Evolutionary conservation across 2,797 vertebrate genomes (phyloP).

Genomic region (Neopelma chrysocephalum): DNA sequence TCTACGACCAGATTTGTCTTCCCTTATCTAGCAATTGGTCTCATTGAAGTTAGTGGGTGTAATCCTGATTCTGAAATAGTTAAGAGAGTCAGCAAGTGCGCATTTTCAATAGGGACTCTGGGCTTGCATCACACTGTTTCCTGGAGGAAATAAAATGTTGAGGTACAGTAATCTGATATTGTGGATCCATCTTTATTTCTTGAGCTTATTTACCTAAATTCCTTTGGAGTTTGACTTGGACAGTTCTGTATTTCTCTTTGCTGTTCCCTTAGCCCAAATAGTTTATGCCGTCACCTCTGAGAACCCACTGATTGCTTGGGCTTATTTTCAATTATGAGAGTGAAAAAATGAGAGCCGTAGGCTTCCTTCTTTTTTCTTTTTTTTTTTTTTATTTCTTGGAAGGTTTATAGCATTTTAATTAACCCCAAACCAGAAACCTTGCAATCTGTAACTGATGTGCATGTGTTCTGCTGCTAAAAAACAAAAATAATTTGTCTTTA

Average conservation of each 20-base stretch:
- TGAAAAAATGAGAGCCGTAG: neutral
- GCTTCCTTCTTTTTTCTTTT: neutral
- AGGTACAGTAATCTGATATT: neutral
- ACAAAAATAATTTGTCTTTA: neutral
- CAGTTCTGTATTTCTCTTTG: neutral
- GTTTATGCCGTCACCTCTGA: neutral
- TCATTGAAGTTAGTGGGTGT: neutral
- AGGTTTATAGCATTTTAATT: neutral
- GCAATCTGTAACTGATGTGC: neutral
- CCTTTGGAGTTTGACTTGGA: neutral
- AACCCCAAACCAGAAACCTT: neutral
- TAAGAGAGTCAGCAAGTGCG: neutral
- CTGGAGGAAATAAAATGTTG: neutral
- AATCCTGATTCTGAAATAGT: neutral
- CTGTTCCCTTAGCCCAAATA: neutral
- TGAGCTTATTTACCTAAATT: neutral
- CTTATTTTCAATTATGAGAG: neutral
- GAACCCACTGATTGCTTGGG: neutral
- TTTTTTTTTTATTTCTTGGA: neutral
- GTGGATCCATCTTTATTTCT: neutral
- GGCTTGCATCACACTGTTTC: neutral
- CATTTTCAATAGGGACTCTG: neutral
- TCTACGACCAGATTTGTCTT: slow-evolving; percentile 1
- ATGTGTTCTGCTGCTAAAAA: neutral
- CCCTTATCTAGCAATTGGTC: neutral